These are phyloP conservation scores for Synanceia verrucosa DNA, from an alignment of 2,797 vertebrate genomes.

Conservation along the genomic window DNA sequence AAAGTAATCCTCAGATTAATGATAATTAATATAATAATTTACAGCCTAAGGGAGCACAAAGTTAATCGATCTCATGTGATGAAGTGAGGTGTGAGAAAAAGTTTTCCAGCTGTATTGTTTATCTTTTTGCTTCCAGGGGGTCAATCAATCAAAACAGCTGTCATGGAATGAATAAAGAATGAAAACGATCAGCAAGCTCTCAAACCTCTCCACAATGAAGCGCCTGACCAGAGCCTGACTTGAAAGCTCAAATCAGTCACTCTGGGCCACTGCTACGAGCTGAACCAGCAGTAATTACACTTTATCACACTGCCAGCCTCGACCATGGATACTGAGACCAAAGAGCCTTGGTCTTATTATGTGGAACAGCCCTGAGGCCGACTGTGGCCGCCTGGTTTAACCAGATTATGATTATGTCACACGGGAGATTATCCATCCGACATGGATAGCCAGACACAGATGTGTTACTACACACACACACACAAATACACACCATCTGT, in stretches of 20 bases:
- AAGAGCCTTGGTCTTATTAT: slow-evolving; percentile 76
- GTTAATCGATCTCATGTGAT: background rate
- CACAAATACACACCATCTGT: slow-evolving; percentile 57
- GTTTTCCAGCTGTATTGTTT: background rate
- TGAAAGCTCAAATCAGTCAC: slow-evolving; percentile 33
- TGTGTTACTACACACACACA: background rate
- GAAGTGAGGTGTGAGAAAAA: background rate
- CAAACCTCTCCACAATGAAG: slow-evolving; percentile 18
- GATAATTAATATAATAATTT: background rate
- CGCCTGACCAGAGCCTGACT: slow-evolving; percentile 9
- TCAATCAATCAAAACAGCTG: background rate
- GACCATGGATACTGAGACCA: slow-evolving; percentile 30
- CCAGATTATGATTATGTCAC: slow-evolving; percentile 74
- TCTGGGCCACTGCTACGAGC: slow-evolving; percentile 20
- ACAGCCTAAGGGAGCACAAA: background rate
- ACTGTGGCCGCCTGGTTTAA: slow-evolving; percentile 66
- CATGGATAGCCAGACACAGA: slow-evolving; percentile 58
- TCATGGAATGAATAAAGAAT: background rate
- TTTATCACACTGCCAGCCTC: slow-evolving; percentile 56
- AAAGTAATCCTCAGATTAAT: background rate
- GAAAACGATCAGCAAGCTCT: background rate
- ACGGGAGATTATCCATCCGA: slow-evolving; percentile 69
- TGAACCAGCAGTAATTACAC: slow-evolving; percentile 49
- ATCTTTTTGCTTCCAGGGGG: background rate
- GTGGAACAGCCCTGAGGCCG: slow-evolving; percentile 78